Evolutionary conservation across 2,113 vertebrate genomes (phyloP), one percentile per base, ranked within the genome.

Genomic region (Daboia siamensis): DNA sequence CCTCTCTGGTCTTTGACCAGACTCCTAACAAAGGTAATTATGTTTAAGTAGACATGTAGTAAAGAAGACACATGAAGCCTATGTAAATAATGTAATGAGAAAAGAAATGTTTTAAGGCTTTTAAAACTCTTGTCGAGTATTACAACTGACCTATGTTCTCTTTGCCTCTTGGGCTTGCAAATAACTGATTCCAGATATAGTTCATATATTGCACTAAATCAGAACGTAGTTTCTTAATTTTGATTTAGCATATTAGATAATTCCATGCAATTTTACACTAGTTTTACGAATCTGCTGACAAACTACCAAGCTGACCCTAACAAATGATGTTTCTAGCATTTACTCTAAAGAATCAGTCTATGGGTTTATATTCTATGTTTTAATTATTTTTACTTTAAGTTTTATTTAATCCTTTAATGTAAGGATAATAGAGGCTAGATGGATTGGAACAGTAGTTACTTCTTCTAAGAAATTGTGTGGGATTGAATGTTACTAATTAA

Each of bases 11-110:
- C 33, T 80, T 80, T 44, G 33, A 3, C 33, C 74, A 80, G 33
- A 80, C 74, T 80, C 74, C 74, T 44, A 80, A 44, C 39, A 80
- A 80, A 80, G 74, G 74, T 80, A 98, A 80, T 80, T 80, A 80
- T 80, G 74, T 80, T 21, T 80, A 80, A 21, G 7, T 44, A 39
- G 33, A 74, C 15, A 39, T 74, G 15, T 20, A 39, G 69, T 33
- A 74, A 33, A 33, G n/a, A 74, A 74, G 69, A 74, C n/a, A 39
- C n/a, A 39, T 8, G 15, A 74, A 74, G n/a, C 5, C 13, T 74
- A n/a, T 17, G 29, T 74, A 74, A 74, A 74, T 20, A 39, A 39
- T 39, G 15, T 5, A 74, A 39, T 39, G 15, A 74, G 69, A 7
- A 39, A 74, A 6, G 5, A 52, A n/a, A 89, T 13, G 11, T 29